A percentile compares a stretch with the other conserved stretches of the same genome.
Conservation (phyloP, 2,113 vertebrate genomes). For the Phalacrocorax pelagicus region DNA sequence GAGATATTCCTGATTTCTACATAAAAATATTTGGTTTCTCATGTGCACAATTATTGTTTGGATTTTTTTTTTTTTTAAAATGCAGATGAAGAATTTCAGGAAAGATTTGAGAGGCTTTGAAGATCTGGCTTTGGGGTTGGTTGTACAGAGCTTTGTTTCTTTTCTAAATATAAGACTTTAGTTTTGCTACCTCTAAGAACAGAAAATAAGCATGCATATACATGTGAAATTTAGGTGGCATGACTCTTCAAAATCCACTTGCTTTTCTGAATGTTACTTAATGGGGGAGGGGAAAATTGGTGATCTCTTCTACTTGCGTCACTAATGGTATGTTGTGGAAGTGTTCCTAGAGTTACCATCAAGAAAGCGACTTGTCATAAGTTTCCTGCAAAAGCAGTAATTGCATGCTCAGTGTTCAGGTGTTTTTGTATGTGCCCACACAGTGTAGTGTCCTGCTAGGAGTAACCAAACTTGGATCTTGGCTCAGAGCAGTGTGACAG, state of each 20-base stretch:
- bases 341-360: background rate
- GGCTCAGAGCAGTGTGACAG: background rate
- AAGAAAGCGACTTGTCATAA: background rate
- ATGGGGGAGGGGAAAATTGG: rapidly evolving
- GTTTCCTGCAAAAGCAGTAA: background rate
- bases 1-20: background rate
- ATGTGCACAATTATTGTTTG: background rate
- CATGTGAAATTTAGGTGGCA: background rate
- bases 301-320: background rate
- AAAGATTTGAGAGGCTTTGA: background rate
- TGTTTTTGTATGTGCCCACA: background rate
- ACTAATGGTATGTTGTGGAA: background rate
- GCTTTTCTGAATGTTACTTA: background rate
- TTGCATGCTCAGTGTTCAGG: background rate
- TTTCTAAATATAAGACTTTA: background rate
- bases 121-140: background rate
- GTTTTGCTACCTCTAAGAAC: background rate
- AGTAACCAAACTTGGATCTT: background rate
- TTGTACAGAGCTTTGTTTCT: background rate
- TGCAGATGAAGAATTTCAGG: background rate
- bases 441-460: background rate
- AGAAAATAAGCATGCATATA: background rate
- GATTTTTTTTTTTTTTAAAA: background rate
- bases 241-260: background rate
- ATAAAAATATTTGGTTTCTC: background rate